These are phyloP conservation scores for Ashinkailepas kermadecensis DNA, from an alignment of 2,888 invertebrate species.

Conservation along the genomic window DNA sequence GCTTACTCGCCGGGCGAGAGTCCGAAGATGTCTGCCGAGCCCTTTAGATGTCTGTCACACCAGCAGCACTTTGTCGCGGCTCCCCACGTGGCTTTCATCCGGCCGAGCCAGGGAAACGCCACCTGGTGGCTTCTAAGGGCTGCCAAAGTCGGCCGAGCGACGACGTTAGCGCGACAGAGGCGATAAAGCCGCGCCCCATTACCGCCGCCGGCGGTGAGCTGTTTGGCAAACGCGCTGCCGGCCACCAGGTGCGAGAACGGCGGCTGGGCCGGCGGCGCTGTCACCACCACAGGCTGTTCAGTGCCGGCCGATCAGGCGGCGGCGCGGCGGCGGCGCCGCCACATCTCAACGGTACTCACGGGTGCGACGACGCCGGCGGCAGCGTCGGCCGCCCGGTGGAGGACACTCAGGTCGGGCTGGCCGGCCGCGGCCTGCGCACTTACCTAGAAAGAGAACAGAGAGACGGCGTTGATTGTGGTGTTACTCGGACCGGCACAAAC, in stretches of 20 bases:
- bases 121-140: background rate
- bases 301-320: too few species aligned
- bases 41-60: background rate
- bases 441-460: conserved; percentile 20
- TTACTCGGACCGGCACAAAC: background rate
- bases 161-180: background rate
- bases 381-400: too few species aligned
- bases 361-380: background rate
- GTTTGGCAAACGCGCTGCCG: conserved; percentile 1
- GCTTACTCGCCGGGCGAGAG: too few species aligned
- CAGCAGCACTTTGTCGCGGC: background rate
- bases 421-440: background rate
- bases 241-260: background rate
- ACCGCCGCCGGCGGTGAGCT: background rate
- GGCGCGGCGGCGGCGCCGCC: too few species aligned
- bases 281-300: background rate
- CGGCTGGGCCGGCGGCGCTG: background rate
- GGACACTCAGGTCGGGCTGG: background rate
- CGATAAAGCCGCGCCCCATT: conserved; percentile 8
- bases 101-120: background rate
- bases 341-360: too few species aligned
- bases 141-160: background rate
- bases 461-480: background rate
- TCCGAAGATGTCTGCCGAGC: too few species aligned
- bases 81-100: conserved; percentile 13